Evolutionary conservation across 1,140 invertebrate genomes (phyloP), one percentile per base, ranked within the genome.

Genomic region (Conus betulinus): DNA sequence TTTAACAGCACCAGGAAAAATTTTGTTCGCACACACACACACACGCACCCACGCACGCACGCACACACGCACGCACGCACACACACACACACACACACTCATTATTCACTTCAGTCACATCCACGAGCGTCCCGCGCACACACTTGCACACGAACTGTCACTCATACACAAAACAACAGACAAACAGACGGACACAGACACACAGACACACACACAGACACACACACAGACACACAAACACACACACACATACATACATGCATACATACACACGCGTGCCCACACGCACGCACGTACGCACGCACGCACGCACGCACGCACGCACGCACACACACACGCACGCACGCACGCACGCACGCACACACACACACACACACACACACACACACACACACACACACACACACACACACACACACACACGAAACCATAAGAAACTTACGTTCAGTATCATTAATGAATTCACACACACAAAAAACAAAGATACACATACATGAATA

Each of bases 11-110:
- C 39, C 39, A 3, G 39, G 39, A 39, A 39, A 39, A 39, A 39
- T 3, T 39, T 39, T 39, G 39, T 39, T 39, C 55, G 13, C 55
- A 60, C 81, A 85, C 88, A 88, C 60, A 85, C 88, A 74, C 82
- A 74, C 83, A 85, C 82, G 71, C 82, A 88, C 63, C 52, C 88
- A 88, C 71, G 53, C 82, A 85, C 63, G 71, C 88, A 88, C 82
- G 71, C 81, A 88, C 82, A 74, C 88, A 84, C 71, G 71, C 88
- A 88, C 25, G 52, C 81, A 71, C 82, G 25, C 83, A 85, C 25
- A n/a, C 82, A 74, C 51, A 39, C 78, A 79, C 78, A 39, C 78
- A 39, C 78, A 17, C 78, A 39, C 78, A 17, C 78, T 39, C 78
- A 79, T 8, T 60, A 15, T 60, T 8, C 15, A 15, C 15, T 8